Percentiles rank a stretch among this genome's conserved stretches.
Evolutionary conservation across 2,888 invertebrate genomes (phyloP).

Genomic region (Epsilonema sp.): DNA sequence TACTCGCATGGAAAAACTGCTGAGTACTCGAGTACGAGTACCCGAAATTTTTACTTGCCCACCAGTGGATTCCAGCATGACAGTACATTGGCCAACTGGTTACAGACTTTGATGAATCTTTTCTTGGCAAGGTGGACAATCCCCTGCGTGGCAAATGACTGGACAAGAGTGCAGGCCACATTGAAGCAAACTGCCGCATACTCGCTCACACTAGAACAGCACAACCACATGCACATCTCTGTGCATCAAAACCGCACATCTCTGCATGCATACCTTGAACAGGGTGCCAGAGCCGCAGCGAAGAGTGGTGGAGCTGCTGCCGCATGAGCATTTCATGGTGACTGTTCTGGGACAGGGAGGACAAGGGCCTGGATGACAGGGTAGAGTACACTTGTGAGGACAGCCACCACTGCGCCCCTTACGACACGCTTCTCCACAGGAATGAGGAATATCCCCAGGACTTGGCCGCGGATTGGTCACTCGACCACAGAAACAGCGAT

Average conservation of each 20-base stretch:
- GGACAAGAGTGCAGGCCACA: conserved; percentile 57
- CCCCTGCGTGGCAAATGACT: conserved; percentile 53
- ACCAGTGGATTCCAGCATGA: too few species aligned
- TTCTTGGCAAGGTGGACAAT: conserved; percentile 50
- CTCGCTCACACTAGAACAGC: conserved; percentile 49
- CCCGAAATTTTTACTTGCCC: too few species aligned
- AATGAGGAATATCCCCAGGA: conserved; percentile 60
- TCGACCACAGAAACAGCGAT: conserved; percentile 76
- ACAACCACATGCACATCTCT: too few species aligned
- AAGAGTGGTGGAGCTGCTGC: not conserved
- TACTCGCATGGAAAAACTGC: too few species aligned
- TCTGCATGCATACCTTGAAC: too few species aligned
- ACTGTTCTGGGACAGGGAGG: conserved; percentile 60
- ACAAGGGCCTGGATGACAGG: conserved; percentile 86
- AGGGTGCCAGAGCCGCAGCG: conserved; percentile 7
- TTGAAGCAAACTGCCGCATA: conserved; percentile 51
- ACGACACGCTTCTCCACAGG: conserved; percentile 71
- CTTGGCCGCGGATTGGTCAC: conserved; percentile 43
- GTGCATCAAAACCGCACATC: too few species aligned
- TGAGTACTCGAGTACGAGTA: too few species aligned
- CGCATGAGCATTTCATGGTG: conserved; percentile 7
- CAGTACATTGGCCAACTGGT: too few species aligned
- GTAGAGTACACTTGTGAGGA: conserved; percentile 22
- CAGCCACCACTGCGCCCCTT: conserved; percentile 36
- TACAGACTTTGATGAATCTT: conserved; percentile 44